Evolutionary conservation across 1,140 invertebrate genomes (phyloP).

Genomic region (Laupala kohalensis): DNA sequence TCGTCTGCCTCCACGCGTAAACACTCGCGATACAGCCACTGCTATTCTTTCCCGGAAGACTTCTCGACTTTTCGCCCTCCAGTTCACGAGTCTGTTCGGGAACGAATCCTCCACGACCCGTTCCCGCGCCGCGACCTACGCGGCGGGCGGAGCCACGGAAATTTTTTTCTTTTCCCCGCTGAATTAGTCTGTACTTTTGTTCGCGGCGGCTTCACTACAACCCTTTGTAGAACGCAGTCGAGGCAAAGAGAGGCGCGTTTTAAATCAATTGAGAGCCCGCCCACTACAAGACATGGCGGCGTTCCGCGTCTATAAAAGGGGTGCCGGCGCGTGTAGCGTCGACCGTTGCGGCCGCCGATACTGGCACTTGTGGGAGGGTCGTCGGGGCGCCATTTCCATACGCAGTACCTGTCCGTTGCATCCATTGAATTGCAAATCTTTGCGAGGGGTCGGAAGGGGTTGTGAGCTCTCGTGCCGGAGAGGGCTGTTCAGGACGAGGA

Average conservation of each 20-base stretch:
- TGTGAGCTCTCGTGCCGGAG: neutral
- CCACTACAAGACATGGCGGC: neutral
- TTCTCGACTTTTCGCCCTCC: neutral
- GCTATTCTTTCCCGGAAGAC: too few relatives aligned
- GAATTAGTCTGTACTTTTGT: neutral
- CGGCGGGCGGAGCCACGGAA: neutral
- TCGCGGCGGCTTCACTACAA: neutral
- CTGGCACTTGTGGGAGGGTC: neutral
- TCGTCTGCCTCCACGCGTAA: neutral
- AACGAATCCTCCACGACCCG: neutral
- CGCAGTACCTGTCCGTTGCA: neutral
- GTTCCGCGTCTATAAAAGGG: neutral
- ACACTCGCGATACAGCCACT: too few relatives aligned
- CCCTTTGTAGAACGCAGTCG: neutral
- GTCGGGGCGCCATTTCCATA: neutral
- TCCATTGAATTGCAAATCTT: constrained; percentile 8
- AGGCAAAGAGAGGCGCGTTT: neutral
- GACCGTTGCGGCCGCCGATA: neutral
- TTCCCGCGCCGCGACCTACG: neutral
- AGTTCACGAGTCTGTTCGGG: neutral
- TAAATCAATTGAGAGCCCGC: neutral
- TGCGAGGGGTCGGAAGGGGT: neutral
- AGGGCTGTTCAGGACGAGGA: too few relatives aligned
- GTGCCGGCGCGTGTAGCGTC: too few relatives aligned
- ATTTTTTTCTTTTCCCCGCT: neutral